Evolutionary conservation across 2,888 invertebrate species (phyloP), one percentile per base, ranked within the genome.

Genomic region (Caenorhabditis afra): DNA sequence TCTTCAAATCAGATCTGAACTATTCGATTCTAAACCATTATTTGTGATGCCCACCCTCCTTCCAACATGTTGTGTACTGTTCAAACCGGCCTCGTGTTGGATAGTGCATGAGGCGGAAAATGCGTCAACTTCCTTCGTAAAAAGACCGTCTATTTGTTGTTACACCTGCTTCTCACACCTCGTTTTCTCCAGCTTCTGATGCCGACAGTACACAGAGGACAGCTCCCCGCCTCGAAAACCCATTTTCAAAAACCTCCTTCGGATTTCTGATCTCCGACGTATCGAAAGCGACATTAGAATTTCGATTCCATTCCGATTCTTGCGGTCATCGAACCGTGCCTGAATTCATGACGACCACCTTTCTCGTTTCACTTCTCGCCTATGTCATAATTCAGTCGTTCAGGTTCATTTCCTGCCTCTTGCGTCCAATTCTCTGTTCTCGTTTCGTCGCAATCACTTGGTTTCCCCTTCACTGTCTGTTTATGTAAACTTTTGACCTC

Each of bases 121-220:
- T 29, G 58, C 58, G 58, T 29, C 44, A 58, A 58, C 44, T 58
- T 58, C 41, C 20, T 39, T 37, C 39, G 18, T 45, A 53, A 53
- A 53, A 53, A 50, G 29, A 53, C 20, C 45, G 44, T 58, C 5
- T 58, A 29, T 58, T 58, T 58, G 58, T 58, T 58, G 58, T 58
- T 58, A 58, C 58, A 58, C 58, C 58, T 58, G 58, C 16, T 44
- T 58, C 58, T 45, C 45, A 58, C 58, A 23, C 58, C 20, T 58
- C 7, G 29, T 29, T 29, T 29, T 29, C 29, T 29, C 18, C 11
- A 37, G 41, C 41, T 37, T 58, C 41, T 57, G 52, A 52, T 29
- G 3, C 29, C 44, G 11, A 29, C 29, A 3, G 29, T 29, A 29
- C 29, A 29, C 29, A 29, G 7, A 29, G 29, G 29, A 7, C 29